A percentile compares a stretch with the other conserved stretches of the same genome.
Conservation (phyloP, 2,113 vertebrate genomes). For the Ancistrus triradiatus region DNA sequence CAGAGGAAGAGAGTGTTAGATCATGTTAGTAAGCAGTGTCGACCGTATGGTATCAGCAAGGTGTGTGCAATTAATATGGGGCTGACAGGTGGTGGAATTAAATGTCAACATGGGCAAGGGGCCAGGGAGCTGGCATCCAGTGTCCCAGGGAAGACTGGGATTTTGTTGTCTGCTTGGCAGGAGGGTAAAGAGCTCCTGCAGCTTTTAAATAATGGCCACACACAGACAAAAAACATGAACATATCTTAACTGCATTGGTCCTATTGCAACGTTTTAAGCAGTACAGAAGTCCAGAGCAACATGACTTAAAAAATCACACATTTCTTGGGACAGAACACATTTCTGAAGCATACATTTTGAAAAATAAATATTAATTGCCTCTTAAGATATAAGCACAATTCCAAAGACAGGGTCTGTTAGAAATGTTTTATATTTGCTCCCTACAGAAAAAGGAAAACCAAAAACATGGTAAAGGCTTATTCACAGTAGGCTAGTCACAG, state of each 20-base stretch:
- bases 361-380: not conserved
- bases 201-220: constrained; percentile 34
- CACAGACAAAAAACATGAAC: constrained; percentile 28
- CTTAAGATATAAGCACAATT: not conserved
- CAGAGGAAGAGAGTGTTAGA: constrained; percentile 23
- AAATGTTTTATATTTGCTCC: not conserved
- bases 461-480: constrained; percentile 18
- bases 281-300: constrained; percentile 34
- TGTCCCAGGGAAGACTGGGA: constrained; percentile 62
- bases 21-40: constrained; percentile 50
- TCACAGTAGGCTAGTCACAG: constrained; percentile 28
- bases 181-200: constrained; percentile 28
- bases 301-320: constrained; percentile 27
- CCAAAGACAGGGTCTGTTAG: not conserved
- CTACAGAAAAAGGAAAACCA: constrained; percentile 7
- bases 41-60: constrained; percentile 64
- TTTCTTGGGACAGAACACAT: not conserved
- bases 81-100: constrained; percentile 28
- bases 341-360: not conserved
- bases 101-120: constrained; percentile 35
- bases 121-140: constrained; percentile 41
- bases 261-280: constrained; percentile 43
- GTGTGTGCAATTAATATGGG: constrained; percentile 30
- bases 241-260: constrained; percentile 42
- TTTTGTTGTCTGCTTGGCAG: constrained; percentile 67